Evolutionary conservation across 2,797 vertebrate genomes (phyloP), one percentile per base, ranked within the genome.

Genomic region (Acipenser ruthenus): DNA sequence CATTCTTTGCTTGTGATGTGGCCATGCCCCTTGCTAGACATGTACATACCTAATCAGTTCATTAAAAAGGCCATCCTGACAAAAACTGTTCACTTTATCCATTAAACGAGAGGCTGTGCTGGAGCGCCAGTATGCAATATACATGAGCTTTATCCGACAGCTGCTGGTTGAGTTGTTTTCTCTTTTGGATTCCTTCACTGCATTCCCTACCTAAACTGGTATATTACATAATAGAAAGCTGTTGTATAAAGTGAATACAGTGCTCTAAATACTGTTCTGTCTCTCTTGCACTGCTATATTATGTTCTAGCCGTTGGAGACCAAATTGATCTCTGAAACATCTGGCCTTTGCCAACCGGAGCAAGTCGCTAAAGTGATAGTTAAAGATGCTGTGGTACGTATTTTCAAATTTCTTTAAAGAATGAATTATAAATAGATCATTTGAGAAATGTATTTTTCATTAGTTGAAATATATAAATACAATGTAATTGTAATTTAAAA

Each of bases 301-400:
- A 37, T 60, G 10, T 49, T 61, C 11, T 49, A 99, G 97, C 94
- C 94, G 67, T 84, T 99, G 61, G 97, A 99, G 83, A 98, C 97
- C 6, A 94, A 85, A 74, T 79, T 99, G 64, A 98, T 99, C 80
- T 96, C 95, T 13, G 95, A 98, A 87, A 92, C 95, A 1, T 89
- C 96, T 60, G 93, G 92, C 60, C 76, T 99, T 75, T 99, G 91
- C 82, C 93, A 94, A 79, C 94, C 97, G 49, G 95, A 98, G 10
- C 92, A 97, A 82, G 96, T 99, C 11, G 96, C 96, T 76, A 96
- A 92, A 87, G 84, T 94, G 66, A 82, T 98, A 47, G 94, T 99
- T 66, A 94, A 90, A 77, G 96, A 99, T 69, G 92, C 95, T 53
- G 86, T 95, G 82, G 97, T 99, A 90, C 93, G 92, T 37, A 37